Evolutionary conservation across 2,113 vertebrate species (phyloP).

Genomic region (Leptocoma aspasia): DNA sequence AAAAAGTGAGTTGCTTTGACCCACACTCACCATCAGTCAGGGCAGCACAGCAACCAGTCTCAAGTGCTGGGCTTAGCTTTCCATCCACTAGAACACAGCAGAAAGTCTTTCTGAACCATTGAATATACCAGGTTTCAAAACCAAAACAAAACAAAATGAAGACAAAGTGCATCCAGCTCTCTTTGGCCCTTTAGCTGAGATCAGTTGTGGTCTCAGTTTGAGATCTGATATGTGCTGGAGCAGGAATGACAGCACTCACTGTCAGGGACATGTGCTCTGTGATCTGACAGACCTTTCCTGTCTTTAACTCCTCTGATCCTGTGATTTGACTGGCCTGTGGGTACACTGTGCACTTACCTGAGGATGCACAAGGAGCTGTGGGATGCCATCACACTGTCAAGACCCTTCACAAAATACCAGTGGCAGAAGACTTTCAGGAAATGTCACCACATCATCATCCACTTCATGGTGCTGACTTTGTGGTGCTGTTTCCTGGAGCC

Average conservation of each 20-base stretch:
- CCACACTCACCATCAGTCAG: neutral
- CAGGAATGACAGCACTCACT: neutral
- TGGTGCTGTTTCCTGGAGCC: conserved; percentile 21
- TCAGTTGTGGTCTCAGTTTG: neutral
- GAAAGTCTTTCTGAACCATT: neutral
- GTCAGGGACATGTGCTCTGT: conserved; percentile 6
- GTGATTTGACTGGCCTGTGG: conserved; percentile 22
- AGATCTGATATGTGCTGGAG: neutral
- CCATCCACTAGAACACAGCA: neutral
- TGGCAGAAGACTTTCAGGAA: conserved; percentile 36
- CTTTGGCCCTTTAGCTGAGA: conserved; percentile 34
- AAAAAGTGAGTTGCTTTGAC: neutral
- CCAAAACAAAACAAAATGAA: neutral
- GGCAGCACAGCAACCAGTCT: neutral
- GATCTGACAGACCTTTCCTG: conserved; percentile 24
- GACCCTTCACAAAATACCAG: neutral
- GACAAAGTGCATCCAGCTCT: neutral
- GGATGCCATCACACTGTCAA: conserved; percentile 46
- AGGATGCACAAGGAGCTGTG: conserved; percentile 26
- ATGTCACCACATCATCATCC: conserved; percentile 1
- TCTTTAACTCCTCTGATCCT: conserved; percentile 18
- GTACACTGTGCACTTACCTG: neutral
- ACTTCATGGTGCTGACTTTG: conserved; percentile 2
- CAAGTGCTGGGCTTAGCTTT: neutral
- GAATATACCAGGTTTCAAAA: neutral